Base-by-base conservation (phyloP, 2,113 vertebrate genomes). In the Tyrannus savana region DNA sequence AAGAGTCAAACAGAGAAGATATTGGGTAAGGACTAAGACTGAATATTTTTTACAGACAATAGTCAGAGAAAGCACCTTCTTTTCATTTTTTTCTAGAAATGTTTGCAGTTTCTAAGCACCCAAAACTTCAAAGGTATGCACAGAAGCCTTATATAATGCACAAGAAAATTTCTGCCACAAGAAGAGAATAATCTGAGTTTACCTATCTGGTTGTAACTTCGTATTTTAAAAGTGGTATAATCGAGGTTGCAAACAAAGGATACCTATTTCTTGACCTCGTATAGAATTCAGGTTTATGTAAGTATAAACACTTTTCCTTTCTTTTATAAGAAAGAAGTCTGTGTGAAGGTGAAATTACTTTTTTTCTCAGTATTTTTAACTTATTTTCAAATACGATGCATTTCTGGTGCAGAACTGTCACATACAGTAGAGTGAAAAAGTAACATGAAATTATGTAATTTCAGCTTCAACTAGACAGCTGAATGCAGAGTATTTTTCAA, bases 361-460 rank as follows among this genome's bases (percentile, higher is more conserved):
- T 55, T 69, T 59, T 53, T 4, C 28, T 35, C 14, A 27, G 24
- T 71, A 46, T 63, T 86, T 79, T 71, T 86, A 30, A 69, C 24
- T 78, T 77, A 12, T 72, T 93, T 88, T 78, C 73, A 89, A 92
- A 73, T 47, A 58, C 31, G 19, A 82, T 91, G 31, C 33, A 47
- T 87, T 92, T 95, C 52, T 91, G 13, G 35, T 82, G 33, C 8
- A 84, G 92, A 92, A 87, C 82, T 87, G 44, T 78, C 86, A 84
- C 49, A 62, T 31, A 63, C 1, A 74, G 9, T 67, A 44, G 27
- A 75, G 19, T n/a, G 19, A 79, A 92, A 77, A 81, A 35, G 3
- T 44, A 87, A 87, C 64, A 78, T 18, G 19, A 77, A 90, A 92
- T 95, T 91, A 82, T 68, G 56, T 25, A 66, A 75, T 91, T 95